Conservation (phyloP, 92 coral and sea anemone species). For the Porites rus region DNA sequence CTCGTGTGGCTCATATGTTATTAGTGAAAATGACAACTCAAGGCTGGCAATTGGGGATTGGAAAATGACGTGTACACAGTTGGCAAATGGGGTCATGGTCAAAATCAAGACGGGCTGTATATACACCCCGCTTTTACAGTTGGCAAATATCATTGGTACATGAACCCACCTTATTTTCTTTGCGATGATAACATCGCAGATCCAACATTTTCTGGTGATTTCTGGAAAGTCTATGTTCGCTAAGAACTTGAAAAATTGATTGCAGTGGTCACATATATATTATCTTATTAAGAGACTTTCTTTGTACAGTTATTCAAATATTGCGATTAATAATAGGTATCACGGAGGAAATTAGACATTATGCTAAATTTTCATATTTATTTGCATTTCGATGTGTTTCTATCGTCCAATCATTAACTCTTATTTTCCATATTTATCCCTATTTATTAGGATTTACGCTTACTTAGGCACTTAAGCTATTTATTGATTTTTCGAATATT, state of each 20-base stretch:
- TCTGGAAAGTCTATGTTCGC: constrained; percentile 1
- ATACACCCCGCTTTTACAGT: not conserved
- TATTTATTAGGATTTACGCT: no score
- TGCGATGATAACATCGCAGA: not conserved
- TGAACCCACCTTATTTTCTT: not conserved
- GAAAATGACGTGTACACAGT: not conserved
- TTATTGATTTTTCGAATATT: no score
- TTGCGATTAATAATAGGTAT: no score
- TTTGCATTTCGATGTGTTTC: no score
- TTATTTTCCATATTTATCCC: no score
- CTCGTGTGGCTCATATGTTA: no score
- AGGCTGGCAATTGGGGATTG: not conserved
- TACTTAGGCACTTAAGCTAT: no score
- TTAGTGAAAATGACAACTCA: not conserved
- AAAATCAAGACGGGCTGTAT: not conserved
- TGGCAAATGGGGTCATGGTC: not conserved
- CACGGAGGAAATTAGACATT: no score
- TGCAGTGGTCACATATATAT: not conserved
- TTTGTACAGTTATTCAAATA: no score
- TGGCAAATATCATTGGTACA: not conserved
- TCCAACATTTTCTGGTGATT: not conserved
- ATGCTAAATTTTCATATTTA: no score
- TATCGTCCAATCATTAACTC: no score
- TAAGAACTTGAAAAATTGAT: not conserved
- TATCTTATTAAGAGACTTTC: not conserved